phyloP scores from a whole-genome alignment of 2,888 invertebrate genomes.

The Agonum fuliginosum region DNA sequence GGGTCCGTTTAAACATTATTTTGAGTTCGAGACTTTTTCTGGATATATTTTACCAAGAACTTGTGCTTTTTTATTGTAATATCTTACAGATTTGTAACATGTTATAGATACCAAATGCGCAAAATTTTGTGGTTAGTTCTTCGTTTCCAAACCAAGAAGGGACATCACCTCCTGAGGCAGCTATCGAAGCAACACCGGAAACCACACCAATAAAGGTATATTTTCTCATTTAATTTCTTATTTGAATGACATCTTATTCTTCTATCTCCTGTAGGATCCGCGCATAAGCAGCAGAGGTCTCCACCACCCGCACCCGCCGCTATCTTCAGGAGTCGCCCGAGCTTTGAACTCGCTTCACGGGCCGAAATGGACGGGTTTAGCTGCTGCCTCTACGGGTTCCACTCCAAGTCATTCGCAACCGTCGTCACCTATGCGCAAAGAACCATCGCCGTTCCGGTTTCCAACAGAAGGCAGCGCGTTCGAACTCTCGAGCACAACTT shows the following conservation, averaged over 20 bases:
- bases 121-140: conserved; percentile 65
- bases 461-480: conserved; percentile 63
- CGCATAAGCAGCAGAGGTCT: conserved; percentile 63
- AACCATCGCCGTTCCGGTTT: conserved; percentile 76
- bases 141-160: conserved; percentile 73
- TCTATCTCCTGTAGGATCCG: conserved; percentile 48
- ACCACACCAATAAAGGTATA: conserved; percentile 86
- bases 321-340: conserved; percentile 80
- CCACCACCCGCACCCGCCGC: conserved; percentile 70
- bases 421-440: conserved; percentile 82
- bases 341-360: conserved; percentile 75
- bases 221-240: not conserved
- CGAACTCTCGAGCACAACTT: conserved; percentile 61
- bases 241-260: not conserved
- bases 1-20: too few relatives aligned
- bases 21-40: too few relatives aligned
- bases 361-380: conserved; percentile 68
- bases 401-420: conserved; percentile 78
- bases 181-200: conserved; percentile 92
- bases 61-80: too few relatives aligned
- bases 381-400: conserved; percentile 67
- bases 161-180: conserved; percentile 88
- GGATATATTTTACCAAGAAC: too few relatives aligned
- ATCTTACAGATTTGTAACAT: not conserved
- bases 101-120: conserved; percentile 67